These are phyloP conservation scores for Pangasius larnaudii DNA, from an alignment of 2,797 vertebrate species.

Conservation along the genomic window DNA sequence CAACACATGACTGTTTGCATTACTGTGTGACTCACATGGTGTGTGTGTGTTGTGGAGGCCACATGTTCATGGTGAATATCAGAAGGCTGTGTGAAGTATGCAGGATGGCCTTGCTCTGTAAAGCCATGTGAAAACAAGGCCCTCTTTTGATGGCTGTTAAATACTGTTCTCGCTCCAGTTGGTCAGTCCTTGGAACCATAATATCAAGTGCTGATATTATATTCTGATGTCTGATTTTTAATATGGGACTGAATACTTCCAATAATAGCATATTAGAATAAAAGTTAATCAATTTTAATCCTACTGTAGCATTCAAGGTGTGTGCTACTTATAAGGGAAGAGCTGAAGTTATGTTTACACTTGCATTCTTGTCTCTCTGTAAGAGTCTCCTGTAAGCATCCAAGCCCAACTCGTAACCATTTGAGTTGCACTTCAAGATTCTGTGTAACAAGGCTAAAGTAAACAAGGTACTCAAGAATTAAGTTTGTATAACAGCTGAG, in stretches of 20 bases:
- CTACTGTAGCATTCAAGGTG: neutral
- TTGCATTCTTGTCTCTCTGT: conserved; percentile 27
- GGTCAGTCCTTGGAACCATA: conserved; percentile 60
- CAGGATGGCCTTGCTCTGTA: conserved; percentile 59
- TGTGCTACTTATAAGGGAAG: neutral
- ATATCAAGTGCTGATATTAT: neutral
- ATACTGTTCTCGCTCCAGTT: conserved; percentile 70
- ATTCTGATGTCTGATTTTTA: neutral
- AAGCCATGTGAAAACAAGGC: conserved; percentile 65
- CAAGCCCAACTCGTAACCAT: conserved; percentile 67
- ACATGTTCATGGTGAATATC: conserved; percentile 76
- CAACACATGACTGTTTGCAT: neutral
- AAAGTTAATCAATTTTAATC: neutral
- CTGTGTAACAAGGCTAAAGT: neutral
- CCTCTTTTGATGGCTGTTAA: conserved; percentile 72
- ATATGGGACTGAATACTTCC: neutral
- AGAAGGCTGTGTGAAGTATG: conserved; percentile 74
- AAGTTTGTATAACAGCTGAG: conserved; percentile 7
- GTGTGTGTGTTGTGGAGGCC: conserved; percentile 50
- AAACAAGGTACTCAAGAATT: conserved; percentile 25
- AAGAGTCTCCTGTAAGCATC: conserved; percentile 46
- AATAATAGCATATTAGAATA: neutral
- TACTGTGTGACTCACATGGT: conserved; percentile 26
- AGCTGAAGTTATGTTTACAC: conserved; percentile 25
- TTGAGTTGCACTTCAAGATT: conserved; percentile 52